Conservation (phyloP, 1,140 invertebrate genomes). For the Aphaenogaster rudis region DNA sequence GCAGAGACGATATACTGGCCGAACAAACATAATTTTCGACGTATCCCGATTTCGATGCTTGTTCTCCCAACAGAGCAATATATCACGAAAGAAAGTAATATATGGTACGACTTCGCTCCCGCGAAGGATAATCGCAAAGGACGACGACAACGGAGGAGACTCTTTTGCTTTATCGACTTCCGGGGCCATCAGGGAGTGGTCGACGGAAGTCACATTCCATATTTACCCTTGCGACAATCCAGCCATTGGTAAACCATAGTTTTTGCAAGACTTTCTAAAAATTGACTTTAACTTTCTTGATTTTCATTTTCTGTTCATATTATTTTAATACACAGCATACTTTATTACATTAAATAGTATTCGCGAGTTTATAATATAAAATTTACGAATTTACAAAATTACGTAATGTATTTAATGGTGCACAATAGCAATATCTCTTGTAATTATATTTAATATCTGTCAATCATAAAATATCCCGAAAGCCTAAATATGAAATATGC, state of each 20-base stretch:
- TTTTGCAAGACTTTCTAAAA: neutral
- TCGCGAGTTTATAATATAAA: neutral
- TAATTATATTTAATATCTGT: neutral
- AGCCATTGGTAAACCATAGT: neutral
- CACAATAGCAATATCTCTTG: neutral
- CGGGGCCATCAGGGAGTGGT: constrained; percentile 18
- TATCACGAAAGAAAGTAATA: constrained; percentile 62
- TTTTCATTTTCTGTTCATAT: neutral
- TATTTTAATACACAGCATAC: neutral
- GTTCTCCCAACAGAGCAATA: constrained; percentile 61
- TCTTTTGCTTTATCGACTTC: constrained; percentile 43
- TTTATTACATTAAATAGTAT: neutral
- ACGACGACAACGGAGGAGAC: constrained; percentile 26
- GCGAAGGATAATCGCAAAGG: constrained; percentile 52
- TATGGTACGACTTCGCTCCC: constrained; percentile 58
- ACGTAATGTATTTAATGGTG: neutral
- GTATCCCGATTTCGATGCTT: constrained; percentile 64
- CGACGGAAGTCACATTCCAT: constrained; percentile 31
- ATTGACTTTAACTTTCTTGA: neutral
- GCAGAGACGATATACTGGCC: constrained; percentile 35
- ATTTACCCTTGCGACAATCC: constrained; percentile 32
- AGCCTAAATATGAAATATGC: neutral
- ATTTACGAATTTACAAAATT: neutral
- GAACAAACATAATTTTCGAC: constrained; percentile 68
- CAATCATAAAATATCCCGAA: neutral